These are phyloP conservation scores for Okapia johnstoni DNA, from an alignment of 2,113 vertebrate genomes.

Conservation along the genomic window DNA sequence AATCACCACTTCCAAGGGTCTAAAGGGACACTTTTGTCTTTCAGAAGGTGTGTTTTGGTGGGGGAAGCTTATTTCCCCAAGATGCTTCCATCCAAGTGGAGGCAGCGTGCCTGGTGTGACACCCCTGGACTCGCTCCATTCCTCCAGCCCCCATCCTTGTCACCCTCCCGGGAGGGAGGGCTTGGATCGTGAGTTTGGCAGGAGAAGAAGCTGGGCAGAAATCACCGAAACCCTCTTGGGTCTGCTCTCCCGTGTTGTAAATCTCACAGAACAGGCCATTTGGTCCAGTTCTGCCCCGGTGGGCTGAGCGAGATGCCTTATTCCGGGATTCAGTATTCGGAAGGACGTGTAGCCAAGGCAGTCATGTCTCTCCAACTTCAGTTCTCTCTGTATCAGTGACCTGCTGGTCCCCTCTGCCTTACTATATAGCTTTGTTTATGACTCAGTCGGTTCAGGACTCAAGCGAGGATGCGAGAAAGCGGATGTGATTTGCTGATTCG, in stretches of 20 bases:
- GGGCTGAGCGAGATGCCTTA: not conserved
- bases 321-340: not conserved
- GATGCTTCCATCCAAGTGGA: not conserved
- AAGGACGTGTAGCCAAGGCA: not conserved
- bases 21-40: not conserved
- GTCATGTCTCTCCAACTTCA: not conserved
- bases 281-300: not conserved
- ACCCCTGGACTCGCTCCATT: not conserved
- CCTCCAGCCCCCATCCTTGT: not conserved
- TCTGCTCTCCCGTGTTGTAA: not conserved
- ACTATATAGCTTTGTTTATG: not conserved
- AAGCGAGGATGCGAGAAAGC: not conserved
- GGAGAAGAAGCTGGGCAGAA: not conserved
- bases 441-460: not conserved
- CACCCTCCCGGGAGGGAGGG: not conserved
- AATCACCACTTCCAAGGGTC: not conserved
- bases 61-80: not conserved
- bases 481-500: rapidly evolving
- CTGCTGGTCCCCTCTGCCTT: not conserved
- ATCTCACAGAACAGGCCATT: not conserved
- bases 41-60: not conserved
- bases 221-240: not conserved
- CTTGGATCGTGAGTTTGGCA: not conserved
- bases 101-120: too few relatives aligned
- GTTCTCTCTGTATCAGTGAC: not conserved